phyloP scores from a whole-genome alignment of 1,140 invertebrate species.

The Scaptomyza graminum region DNA sequence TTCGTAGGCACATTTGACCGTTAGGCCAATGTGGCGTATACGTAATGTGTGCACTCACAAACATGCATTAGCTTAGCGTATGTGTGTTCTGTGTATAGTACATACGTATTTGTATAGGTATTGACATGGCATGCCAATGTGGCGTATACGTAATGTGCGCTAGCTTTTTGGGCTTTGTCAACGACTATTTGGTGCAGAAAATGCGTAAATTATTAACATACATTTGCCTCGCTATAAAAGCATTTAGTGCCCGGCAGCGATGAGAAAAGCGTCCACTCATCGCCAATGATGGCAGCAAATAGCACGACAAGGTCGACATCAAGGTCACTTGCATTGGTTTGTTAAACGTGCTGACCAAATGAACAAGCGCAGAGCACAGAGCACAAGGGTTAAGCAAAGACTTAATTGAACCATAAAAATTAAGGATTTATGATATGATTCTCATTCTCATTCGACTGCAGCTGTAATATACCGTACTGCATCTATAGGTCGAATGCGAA shows the following conservation, averaged over 20 bases:
- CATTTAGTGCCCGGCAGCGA: slow-evolving; percentile 37
- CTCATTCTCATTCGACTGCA: slow-evolving; percentile 23
- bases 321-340: slow-evolving; percentile 52
- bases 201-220: slow-evolving; percentile 73
- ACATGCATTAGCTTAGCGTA: neutral
- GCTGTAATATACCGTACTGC: slow-evolving; percentile 1
- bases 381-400: neutral
- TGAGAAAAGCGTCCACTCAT: slow-evolving; percentile 26
- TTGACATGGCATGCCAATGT: slow-evolving; percentile 24
- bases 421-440: slow-evolving; percentile 78
- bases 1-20: slow-evolving; percentile 68
- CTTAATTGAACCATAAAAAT: slow-evolving; percentile 78
- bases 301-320: slow-evolving; percentile 59
- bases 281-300: slow-evolving; percentile 16
- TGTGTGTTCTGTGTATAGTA: neutral
- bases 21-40: slow-evolving; percentile 28
- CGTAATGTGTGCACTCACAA: slow-evolving; percentile 29
- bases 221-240: slow-evolving; percentile 35
- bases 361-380: slow-evolving; percentile 1
- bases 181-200: slow-evolving; percentile 75
- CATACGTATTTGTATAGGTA: slow-evolving; percentile 4
- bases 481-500: neutral
- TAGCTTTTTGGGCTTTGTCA: slow-evolving; percentile 47
- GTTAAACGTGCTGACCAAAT: slow-evolving; percentile 20
- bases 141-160: no score